These are phyloP conservation scores for Amniataba percoides DNA, from an alignment of 2,797 vertebrate genomes.

Conservation along the genomic window DNA sequence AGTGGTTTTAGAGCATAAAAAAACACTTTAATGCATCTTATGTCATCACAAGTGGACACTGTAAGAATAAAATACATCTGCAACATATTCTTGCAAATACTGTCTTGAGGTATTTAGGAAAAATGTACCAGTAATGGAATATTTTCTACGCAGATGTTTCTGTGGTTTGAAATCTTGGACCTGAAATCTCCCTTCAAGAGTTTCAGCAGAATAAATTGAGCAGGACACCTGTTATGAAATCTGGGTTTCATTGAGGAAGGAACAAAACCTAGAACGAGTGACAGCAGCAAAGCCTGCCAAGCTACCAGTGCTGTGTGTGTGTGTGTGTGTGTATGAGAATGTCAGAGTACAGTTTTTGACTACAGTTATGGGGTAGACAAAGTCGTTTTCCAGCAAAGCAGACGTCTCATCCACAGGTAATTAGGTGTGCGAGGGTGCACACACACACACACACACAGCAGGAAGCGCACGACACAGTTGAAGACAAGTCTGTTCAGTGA, in stretches of 20 bases:
- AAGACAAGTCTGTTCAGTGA: conserved; percentile 77
- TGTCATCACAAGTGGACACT: neutral
- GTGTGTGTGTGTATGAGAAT: neutral
- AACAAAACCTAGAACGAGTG: neutral
- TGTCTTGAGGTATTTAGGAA: neutral
- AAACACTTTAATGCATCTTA: neutral
- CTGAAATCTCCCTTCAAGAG: neutral
- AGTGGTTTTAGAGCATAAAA: neutral
- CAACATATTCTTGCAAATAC: neutral
- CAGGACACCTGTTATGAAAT: neutral
- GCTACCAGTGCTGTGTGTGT: conserved; percentile 2
- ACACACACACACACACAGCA: conserved; percentile 33
- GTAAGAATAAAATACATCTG: neutral
- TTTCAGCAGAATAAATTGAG: conserved; percentile 5
- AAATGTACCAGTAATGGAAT: neutral
- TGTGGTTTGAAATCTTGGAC: neutral
- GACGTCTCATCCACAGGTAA: conserved; percentile 56
- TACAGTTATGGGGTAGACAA: conserved; percentile 35
- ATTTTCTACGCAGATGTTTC: neutral
- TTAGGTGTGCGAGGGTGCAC: conserved; percentile 34
- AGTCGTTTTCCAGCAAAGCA: conserved; percentile 41
- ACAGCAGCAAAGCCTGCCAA: conserved; percentile 13
- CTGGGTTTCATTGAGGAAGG: neutral
- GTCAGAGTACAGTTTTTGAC: conserved; percentile 28
- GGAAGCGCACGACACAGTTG: conserved; percentile 44